Evolutionary conservation across 2,113 vertebrate genomes (phyloP).

Genomic region (Cariama cristata): DNA sequence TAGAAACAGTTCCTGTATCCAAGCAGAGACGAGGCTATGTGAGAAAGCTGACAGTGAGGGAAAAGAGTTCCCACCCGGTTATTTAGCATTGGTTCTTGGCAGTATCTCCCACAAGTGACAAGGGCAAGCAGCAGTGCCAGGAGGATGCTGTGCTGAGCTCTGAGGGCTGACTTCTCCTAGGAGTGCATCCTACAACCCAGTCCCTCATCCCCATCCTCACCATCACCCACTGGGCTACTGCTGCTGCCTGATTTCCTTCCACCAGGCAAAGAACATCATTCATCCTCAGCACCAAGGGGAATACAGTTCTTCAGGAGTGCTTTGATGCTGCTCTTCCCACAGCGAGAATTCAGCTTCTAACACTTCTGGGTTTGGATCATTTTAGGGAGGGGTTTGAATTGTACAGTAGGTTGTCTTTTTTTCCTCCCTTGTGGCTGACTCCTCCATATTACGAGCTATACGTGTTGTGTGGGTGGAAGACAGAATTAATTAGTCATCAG

Average conservation of each 20-base stretch:
- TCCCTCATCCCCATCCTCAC: background rate
- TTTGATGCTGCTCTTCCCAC: background rate
- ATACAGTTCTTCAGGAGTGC: background rate
- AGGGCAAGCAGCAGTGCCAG: background rate
- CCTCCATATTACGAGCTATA: constrained; percentile 9
- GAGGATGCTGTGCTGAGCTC: background rate
- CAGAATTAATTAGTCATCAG: constrained; percentile 61
- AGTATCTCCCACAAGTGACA: background rate
- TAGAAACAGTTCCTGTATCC: background rate
- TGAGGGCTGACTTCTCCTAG: background rate
- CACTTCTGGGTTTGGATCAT: background rate
- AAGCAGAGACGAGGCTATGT: rapidly evolving
- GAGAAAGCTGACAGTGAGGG: background rate
- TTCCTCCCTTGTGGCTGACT: constrained; percentile 14
- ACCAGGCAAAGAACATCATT: background rate
- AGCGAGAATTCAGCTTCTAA: background rate
- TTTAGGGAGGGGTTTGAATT: background rate
- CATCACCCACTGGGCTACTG: background rate
- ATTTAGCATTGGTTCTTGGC: background rate
- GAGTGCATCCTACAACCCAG: rapidly evolving
- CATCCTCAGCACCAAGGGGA: background rate
- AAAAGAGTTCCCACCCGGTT: background rate
- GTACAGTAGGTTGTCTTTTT: background rate
- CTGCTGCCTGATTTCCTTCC: rapidly evolving
- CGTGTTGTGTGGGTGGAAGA: constrained; percentile 53